Conservation (phyloP, 2,797 vertebrate genomes). For the Thamnophis elegans region DNA sequence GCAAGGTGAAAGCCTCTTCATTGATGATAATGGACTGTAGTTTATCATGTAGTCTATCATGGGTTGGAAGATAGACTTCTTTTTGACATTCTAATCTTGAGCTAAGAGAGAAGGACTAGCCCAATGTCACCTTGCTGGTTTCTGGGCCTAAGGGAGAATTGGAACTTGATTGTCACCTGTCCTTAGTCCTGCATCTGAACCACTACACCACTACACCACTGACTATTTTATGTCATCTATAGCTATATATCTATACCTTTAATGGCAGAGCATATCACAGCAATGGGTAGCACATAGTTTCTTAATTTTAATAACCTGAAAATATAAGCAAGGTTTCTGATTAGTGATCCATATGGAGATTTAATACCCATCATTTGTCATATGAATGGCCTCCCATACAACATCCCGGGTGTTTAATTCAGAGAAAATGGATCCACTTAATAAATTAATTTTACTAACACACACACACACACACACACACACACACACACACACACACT, state of each 20-base stretch:
- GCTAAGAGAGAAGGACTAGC: neutral
- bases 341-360: constrained; percentile 42
- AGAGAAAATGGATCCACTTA: constrained; percentile 70
- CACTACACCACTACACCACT: neutral
- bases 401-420: constrained; percentile 63
- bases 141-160: neutral
- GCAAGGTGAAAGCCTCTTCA: neutral
- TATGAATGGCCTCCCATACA: constrained; percentile 57
- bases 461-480: no score
- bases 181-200: neutral
- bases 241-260: neutral
- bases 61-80: neutral
- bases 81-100: neutral
- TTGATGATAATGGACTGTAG: neutral
- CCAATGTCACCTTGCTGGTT: neutral
- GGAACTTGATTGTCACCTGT: neutral
- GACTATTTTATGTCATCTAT: neutral
- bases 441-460: constrained; percentile 70
- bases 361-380: constrained; percentile 50
- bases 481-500: no score
- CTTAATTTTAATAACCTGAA: constrained; percentile 50
- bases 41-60: neutral
- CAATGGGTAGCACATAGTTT: constrained; percentile 31
- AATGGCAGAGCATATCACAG: constrained; percentile 49
- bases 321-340: constrained; percentile 19